Percentiles rank a stretch among this genome's conserved stretches.
These are phyloP conservation scores for Halcyon badia DNA, from an alignment of 2,797 vertebrate species.

Conservation along the genomic window DNA sequence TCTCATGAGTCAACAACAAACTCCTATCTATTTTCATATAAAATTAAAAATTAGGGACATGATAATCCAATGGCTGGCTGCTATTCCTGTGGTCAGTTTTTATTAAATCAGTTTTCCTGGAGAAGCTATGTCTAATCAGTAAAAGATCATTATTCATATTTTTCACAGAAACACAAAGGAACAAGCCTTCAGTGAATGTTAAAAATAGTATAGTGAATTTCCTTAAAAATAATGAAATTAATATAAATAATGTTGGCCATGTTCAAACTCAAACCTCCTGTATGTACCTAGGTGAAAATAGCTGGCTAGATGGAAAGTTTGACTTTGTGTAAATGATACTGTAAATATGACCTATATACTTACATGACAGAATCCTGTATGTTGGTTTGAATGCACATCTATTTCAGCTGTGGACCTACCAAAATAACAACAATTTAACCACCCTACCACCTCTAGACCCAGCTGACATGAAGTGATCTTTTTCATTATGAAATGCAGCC, in stretches of 20 bases:
- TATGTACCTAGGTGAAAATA: neutral
- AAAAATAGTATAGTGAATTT: neutral
- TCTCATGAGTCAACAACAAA: neutral
- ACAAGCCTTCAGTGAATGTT: neutral
- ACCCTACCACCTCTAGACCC: neutral
- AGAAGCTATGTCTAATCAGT: neutral
- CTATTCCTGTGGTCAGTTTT: neutral
- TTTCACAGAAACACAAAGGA: neutral
- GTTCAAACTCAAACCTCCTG: neutral
- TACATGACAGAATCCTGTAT: neutral
- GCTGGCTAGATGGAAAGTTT: neutral
- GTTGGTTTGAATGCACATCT: neutral
- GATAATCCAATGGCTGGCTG: neutral
- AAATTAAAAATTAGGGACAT: constrained; percentile 21
- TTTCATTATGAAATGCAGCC: neutral
- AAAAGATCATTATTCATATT: neutral
- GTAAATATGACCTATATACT: neutral
- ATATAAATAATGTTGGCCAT: neutral
- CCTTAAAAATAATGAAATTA: constrained; percentile 15
- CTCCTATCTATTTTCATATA: neutral
- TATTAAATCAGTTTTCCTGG: constrained; percentile 2
- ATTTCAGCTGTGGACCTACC: neutral
- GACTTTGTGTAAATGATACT: neutral
- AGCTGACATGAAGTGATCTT: neutral
- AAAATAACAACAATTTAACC: neutral